These are phyloP conservation scores for Lindbergichthys nudifrons DNA, from an alignment of 2,797 vertebrate genomes.

Conservation along the genomic window DNA sequence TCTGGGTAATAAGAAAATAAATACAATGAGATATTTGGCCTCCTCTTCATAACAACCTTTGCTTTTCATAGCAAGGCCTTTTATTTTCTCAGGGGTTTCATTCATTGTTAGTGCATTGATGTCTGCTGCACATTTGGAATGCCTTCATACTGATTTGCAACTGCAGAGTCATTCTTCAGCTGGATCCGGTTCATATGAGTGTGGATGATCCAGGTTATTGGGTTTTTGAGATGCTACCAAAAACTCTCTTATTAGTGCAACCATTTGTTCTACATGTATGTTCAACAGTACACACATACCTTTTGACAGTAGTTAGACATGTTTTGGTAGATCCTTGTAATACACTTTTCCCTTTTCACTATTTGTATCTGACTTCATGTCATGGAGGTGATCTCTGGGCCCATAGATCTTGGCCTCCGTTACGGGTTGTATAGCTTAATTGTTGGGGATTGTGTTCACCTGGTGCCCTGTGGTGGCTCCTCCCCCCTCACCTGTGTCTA, in stretches of 20 bases:
- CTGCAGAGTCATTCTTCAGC: conserved; percentile 46
- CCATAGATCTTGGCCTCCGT: too few relatives aligned
- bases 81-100: conserved; percentile 54
- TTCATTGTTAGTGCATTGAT: conserved; percentile 54
- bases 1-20: conserved; percentile 51
- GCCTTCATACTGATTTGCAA: conserved; percentile 41
- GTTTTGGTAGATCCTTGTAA: not conserved
- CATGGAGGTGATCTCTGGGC: too few relatives aligned
- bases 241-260: conserved; percentile 23
- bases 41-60: conserved; percentile 35
- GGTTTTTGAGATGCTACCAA: conserved; percentile 41
- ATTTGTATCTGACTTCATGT: not conserved
- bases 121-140: conserved; percentile 29
- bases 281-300: conserved; percentile 18
- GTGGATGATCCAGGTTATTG: conserved; percentile 53
- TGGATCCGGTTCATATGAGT: conserved; percentile 41
- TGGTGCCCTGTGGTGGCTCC: too few relatives aligned
- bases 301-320: conserved; percentile 5
- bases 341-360: not conserved
- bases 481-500: too few relatives aligned
- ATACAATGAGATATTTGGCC: conserved; percentile 53
- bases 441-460: too few relatives aligned
- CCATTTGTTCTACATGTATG: conserved; percentile 3
- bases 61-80: conserved; percentile 38
- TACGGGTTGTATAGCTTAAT: too few relatives aligned